Evolutionary conservation across 2,113 vertebrate species (phyloP).

Genomic region (Anser brachyrhynchus): DNA sequence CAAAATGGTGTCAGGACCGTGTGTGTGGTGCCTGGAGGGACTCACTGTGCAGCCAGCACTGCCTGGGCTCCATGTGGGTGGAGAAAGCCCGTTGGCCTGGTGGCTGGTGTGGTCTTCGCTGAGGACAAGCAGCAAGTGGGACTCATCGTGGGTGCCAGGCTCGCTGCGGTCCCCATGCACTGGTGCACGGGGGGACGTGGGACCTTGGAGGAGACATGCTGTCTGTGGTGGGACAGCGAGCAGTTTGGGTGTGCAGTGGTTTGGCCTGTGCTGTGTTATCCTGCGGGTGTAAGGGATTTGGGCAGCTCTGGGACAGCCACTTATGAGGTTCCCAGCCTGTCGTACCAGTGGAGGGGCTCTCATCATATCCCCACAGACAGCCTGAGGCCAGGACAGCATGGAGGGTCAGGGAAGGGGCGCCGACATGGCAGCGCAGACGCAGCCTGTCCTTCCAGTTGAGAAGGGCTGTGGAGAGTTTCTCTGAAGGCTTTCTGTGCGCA

Average conservation of each 20-base stretch:
- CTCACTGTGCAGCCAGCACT: background rate
- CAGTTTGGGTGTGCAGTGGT: background rate
- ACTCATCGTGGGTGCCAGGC: background rate
- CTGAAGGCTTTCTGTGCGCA: background rate
- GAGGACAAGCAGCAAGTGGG: background rate
- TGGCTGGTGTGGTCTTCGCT: background rate
- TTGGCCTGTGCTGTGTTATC: background rate
- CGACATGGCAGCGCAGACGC: fast-evolving
- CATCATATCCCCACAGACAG: background rate
- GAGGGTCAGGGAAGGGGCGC: background rate
- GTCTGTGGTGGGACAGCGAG: background rate
- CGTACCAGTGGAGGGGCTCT: background rate
- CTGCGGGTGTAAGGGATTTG: fast-evolving
- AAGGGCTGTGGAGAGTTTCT: background rate
- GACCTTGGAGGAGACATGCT: background rate
- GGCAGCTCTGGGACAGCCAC: background rate
- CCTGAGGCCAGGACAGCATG: background rate
- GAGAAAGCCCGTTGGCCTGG: background rate
- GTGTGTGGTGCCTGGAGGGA: background rate
- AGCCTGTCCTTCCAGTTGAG: background rate
- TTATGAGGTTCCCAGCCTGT: background rate
- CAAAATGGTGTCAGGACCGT: background rate
- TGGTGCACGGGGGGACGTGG: fast-evolving
- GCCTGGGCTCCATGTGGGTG: background rate
- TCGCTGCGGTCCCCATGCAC: background rate